Conservation (phyloP, 2,797 vertebrate genomes). For the Schizothorax lantsangensis region DNA sequence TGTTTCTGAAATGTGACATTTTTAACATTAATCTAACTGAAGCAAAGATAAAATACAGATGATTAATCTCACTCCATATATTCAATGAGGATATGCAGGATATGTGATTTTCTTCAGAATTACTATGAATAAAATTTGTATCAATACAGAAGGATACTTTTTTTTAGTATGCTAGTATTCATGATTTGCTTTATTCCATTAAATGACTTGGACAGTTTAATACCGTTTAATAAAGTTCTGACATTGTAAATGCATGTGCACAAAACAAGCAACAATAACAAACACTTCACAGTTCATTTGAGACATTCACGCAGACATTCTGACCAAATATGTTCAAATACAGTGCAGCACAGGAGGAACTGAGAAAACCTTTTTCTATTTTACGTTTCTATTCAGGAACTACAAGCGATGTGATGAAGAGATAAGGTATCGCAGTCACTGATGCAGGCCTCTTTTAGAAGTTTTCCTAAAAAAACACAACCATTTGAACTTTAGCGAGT, state of each 20-base stretch:
- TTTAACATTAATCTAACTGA: background rate
- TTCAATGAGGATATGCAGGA: background rate
- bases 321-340: background rate
- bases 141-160: background rate
- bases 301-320: background rate
- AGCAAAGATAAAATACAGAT: background rate
- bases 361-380: constrained; percentile 35
- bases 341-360: constrained; percentile 32
- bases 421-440: background rate
- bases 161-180: background rate
- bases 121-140: background rate
- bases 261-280: background rate
- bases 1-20: background rate
- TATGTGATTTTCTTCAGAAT: background rate
- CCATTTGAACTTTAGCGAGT: background rate
- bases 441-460: background rate
- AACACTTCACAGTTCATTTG: background rate
- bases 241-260: background rate
- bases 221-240: background rate
- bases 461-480: background rate
- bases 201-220: background rate
- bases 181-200: background rate
- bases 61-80: background rate
- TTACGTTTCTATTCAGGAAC: background rate
- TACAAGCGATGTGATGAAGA: background rate